Conservation (phyloP, 2,113 vertebrate species). For the Heterochromis multidens region DNA sequence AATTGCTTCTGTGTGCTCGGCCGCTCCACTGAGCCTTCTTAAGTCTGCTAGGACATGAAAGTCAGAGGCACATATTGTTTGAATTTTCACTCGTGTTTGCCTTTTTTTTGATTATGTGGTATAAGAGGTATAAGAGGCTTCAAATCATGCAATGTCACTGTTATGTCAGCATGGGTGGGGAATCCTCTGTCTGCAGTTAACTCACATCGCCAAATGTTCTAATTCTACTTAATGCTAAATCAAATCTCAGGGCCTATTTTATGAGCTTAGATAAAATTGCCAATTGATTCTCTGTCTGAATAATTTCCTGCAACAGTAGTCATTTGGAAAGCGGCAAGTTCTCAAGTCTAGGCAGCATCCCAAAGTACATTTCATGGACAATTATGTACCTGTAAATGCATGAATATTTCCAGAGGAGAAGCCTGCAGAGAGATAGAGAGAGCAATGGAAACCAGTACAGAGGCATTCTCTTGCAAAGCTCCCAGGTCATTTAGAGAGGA, state of each 20-base stretch:
- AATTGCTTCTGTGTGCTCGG: constrained; percentile 11
- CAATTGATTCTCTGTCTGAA: constrained; percentile 57
- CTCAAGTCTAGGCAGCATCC: constrained; percentile 42
- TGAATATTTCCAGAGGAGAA: constrained; percentile 61
- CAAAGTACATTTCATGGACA: constrained; percentile 57
- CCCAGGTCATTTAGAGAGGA: constrained; percentile 17
- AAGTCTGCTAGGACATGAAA: neutral
- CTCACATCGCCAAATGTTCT: constrained; percentile 41
- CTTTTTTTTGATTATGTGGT: neutral
- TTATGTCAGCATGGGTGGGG: constrained; percentile 23
- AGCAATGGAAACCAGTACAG: neutral
- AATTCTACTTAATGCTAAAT: constrained; percentile 59
- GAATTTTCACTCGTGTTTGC: constrained; percentile 37
- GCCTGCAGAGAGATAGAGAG: constrained; percentile 57
- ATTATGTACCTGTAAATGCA: constrained; percentile 58
- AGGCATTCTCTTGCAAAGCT: constrained; percentile 21
- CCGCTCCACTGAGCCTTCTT: neutral
- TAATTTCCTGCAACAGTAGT: constrained; percentile 53
- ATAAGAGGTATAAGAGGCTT: constrained; percentile 21
- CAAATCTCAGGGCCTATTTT: constrained; percentile 52
- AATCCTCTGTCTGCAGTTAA: constrained; percentile 38
- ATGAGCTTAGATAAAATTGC: constrained; percentile 57
- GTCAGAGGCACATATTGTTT: constrained; percentile 47
- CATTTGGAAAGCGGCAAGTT: constrained; percentile 38
- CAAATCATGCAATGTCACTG: constrained; percentile 38